These are phyloP conservation scores for Acropora tenuis DNA, from an alignment of 64 coral and sea anemone genomes.

Conservation along the genomic window DNA sequence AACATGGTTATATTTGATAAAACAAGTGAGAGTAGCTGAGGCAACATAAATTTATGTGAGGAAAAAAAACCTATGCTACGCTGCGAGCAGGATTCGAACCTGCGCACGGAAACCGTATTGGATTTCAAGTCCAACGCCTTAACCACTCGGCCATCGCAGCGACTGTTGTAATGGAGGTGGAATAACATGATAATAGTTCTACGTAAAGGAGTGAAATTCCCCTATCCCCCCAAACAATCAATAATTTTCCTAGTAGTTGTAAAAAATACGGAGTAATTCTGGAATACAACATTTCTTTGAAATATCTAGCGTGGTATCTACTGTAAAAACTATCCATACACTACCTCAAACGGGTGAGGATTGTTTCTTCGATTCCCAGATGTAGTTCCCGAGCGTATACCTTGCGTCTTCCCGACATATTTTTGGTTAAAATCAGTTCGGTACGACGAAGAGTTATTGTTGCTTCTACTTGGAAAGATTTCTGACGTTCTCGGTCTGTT, in stretches of 20 bases:
- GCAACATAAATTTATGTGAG: neutral
- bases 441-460: slow-evolving; percentile 60
- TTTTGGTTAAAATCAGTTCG: slow-evolving; percentile 73
- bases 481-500: slow-evolving; percentile 75
- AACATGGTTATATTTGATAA: too few species aligned
- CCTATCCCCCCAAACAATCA: too few species aligned
- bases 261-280: too few species aligned
- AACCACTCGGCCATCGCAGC: slow-evolving; percentile 99
- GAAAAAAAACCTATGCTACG: slow-evolving; percentile 41
- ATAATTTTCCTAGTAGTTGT: too few species aligned
- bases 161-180: neutral
- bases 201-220: too few species aligned
- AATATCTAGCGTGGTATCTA: neutral
- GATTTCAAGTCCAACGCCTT: slow-evolving; percentile 99
- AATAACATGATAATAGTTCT: neutral
- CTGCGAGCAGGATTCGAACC: slow-evolving; percentile 99
- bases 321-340: neutral
- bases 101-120: slow-evolving; percentile 91
- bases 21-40: neutral
- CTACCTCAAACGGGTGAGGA: slow-evolving; percentile 87
- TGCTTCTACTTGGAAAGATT: slow-evolving; percentile 80
- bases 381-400: slow-evolving; percentile 61
- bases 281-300: too few species aligned
- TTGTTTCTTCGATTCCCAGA: slow-evolving; percentile 85
- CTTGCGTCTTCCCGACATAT: slow-evolving; percentile 8